Evolutionary conservation across 2,113 vertebrate genomes (phyloP), one percentile per base, ranked within the genome.

Genomic region (Rallus limicola): DNA sequence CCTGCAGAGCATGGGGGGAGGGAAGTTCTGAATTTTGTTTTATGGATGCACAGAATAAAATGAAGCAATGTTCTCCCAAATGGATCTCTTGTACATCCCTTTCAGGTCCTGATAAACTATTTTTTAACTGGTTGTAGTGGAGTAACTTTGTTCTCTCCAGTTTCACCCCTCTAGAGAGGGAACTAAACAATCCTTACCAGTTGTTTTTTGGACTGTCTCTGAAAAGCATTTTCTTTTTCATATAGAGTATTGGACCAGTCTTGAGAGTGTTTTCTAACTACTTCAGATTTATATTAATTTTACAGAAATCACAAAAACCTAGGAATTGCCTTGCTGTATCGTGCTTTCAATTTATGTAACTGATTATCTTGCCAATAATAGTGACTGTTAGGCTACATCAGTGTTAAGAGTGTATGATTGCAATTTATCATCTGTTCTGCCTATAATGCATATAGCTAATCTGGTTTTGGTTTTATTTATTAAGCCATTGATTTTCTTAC

Each of bases 101-200:
- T 34, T 13, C 70, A 69, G 58, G 65, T 55, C 67, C 25, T 26
- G 48, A 82, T 53, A 87, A 91, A 92, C 60, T 81, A 2, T 70
- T 63, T 74, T 91, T 88, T 80, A 91, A 91, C 62, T 83, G 83
- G 48, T 40, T 72, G 76, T 34, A 82, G 50, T 2, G 20, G 7
- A 84, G 50, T 64, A 31, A 48, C 52, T 95, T 36, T 64, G 36
- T 86, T 87, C 86, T 86, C 53, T 86, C 82, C 18, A 0, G 0
- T 86, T 84, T 31, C 75, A 85, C 75, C 58, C 62, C 77, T 82
- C 20, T 34, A 4, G 82, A 81, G 53, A 44, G 68, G 67, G 91
- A 85, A 86, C 58, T 85, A 63, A 86, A 46, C 79, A 46, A 86
- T 89, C 74, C 53, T 82, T 84, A 84, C 77, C 88, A 96, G 91